Base-by-base conservation (phyloP, 2,888 invertebrate genomes). In the Caenorhabditis sp. region DNA sequence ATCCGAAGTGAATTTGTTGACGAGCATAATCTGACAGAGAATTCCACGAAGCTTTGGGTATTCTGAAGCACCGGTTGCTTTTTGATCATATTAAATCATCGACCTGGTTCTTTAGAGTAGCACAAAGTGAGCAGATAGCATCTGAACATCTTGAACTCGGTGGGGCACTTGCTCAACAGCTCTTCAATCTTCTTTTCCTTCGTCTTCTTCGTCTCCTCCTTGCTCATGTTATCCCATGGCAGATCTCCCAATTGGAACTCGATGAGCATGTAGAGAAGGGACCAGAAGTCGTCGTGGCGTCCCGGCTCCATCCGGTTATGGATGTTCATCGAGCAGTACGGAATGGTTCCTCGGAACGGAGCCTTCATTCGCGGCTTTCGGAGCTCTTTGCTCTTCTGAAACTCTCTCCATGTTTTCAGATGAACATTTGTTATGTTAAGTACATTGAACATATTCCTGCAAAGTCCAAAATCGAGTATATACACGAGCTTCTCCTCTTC, bases 381-480 rank as follows among this genome's bases (percentile, higher is more conserved):
- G 0, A 76, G 55, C 24, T 71, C 70, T 37, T 52, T 65, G 30
- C 20, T 46, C 24, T 66, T 74, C 52, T 58, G 37, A 32, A 58
- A 52, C 22, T n/a, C n/a, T n/a, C n/a, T n/a, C n/a, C n/a, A n/a
- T n/a, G n/a, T n/a, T n/a, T n/a, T n/a, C n/a, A 3, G 22, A 20
- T 41, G 0, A 39, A 22, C 4, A 15, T n/a, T n/a, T n/a, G n/a
- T n/a, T n/a, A n/a, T n/a, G n/a, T n/a, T n/a, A n/a, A n/a, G 11
- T 37, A 24, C 20, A 52, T 50, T 43, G 20, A 56, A 59, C 39
- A 76, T 63, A 30, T 71, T 59, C 9, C 70, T 35, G 17, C 75
- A 75, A 24, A 68, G 27, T 8, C 77, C 77, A 37, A 77, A 77
- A 39, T 77, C 77, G 15, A 77, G 32, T 15, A 77, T 41, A 35